A percentile compares a stretch with the other conserved stretches of the same genome.
These are phyloP conservation scores for Batillaria attramentaria DNA, from an alignment of 1,140 invertebrate species.

Conservation along the genomic window DNA sequence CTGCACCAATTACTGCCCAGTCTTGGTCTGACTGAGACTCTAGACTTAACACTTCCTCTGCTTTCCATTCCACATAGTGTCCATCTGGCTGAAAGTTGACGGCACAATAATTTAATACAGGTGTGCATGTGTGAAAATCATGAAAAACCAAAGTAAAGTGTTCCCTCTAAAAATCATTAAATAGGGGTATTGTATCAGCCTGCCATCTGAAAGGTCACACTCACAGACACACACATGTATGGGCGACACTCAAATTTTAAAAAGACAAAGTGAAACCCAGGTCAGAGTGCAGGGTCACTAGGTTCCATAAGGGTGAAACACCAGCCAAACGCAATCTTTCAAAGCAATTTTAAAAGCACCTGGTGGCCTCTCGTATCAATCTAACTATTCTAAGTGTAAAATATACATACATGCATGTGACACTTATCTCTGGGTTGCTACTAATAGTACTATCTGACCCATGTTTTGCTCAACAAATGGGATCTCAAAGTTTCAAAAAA, in stretches of 20 bases:
- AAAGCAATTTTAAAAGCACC: too few relatives aligned
- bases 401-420: too few relatives aligned
- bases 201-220: not conserved
- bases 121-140: not conserved
- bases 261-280: not conserved
- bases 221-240: too few relatives aligned
- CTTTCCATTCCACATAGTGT: slow-evolving; percentile 71
- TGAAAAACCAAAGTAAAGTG: not conserved
- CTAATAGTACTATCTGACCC: too few relatives aligned
- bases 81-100: slow-evolving; percentile 64
- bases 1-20: slow-evolving; percentile 69
- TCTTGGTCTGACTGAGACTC: slow-evolving; percentile 64
- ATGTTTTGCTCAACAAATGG: not conserved
- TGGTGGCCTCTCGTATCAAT: too few relatives aligned
- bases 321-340: too few relatives aligned
- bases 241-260: not conserved
- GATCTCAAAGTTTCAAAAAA: not conserved
- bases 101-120: not conserved
- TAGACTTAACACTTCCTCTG: slow-evolving; percentile 60
- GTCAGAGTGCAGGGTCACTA: too few relatives aligned
- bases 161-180: not conserved
- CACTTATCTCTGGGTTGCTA: too few relatives aligned
- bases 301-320: too few relatives aligned
- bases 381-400: too few relatives aligned
- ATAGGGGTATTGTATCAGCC: not conserved